Evolutionary conservation across 2,888 invertebrate genomes (phyloP).

Genomic region (Parasteatoda lunata): DNA sequence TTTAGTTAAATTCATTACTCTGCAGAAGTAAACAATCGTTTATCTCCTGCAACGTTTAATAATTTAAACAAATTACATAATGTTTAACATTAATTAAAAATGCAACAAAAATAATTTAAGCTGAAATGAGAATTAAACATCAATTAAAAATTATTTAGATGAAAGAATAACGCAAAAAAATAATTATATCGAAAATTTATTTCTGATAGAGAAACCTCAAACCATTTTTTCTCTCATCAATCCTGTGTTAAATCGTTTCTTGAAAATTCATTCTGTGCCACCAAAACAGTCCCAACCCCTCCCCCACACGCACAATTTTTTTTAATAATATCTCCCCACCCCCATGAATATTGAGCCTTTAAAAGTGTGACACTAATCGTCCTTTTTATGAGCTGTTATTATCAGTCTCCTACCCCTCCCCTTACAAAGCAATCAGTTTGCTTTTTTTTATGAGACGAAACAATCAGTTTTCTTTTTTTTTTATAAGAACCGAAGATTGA

Average conservation of each 20-base stretch:
- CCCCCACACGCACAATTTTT: constrained; percentile 30
- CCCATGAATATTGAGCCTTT: constrained; percentile 12
- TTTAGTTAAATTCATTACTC: too few species aligned
- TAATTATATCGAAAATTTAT: too few species aligned
- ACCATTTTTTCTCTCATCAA: constrained; percentile 13
- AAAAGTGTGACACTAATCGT: constrained; percentile 63
- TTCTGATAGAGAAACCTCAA: not conserved
- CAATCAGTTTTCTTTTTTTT: not conserved
- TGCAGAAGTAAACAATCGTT: too few species aligned
- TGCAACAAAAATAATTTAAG: too few species aligned
- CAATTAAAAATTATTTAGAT: too few species aligned
- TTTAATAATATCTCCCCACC: constrained; percentile 32
- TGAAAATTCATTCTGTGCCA: constrained; percentile 22
- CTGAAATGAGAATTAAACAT: too few species aligned
- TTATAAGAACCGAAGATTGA: not conserved
- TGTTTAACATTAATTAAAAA: too few species aligned
- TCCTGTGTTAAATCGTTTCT: constrained; percentile 17
- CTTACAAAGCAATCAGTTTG: constrained; percentile 28
- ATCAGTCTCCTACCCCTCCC: constrained; percentile 22
- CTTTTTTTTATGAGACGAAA: constrained; percentile 2
- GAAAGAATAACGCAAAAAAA: too few species aligned
- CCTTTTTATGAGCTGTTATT: constrained; percentile 53
- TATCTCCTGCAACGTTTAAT: too few species aligned
- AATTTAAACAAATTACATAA: too few species aligned
- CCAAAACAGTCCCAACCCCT: constrained; percentile 22